These are phyloP conservation scores for Caiman crocodilus DNA, from an alignment of 2,797 vertebrate species.

Conservation along the genomic window DNA sequence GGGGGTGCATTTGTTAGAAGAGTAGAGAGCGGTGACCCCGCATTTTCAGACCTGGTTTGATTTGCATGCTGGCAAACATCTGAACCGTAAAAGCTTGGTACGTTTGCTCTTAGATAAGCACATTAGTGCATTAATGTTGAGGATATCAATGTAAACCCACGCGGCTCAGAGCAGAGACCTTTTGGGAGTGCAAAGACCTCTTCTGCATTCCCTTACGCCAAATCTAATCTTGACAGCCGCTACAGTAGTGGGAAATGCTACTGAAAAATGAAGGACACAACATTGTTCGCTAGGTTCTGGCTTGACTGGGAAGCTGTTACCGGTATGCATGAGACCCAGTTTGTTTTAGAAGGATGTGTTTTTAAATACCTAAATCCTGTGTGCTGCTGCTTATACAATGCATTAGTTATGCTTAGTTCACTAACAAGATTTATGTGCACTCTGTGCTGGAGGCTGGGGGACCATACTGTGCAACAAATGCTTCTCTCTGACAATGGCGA, in stretches of 20 bases:
- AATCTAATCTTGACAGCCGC: not conserved
- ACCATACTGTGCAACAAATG: not conserved
- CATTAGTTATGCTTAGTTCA: conserved; percentile 47
- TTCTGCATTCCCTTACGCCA: not conserved
- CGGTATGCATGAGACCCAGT: not conserved
- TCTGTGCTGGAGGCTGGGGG: not conserved
- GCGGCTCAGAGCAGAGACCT: not conserved
- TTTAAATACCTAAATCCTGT: conserved; percentile 36
- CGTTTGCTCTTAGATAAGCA: not conserved
- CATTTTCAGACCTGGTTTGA: not conserved
- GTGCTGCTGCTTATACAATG: not conserved
- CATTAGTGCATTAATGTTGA: not conserved
- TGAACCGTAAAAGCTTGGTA: not conserved
- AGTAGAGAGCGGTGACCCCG: not conserved
- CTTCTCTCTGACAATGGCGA: not conserved
- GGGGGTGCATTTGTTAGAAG: not conserved
- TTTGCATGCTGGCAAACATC: not conserved
- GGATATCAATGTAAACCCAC: not conserved
- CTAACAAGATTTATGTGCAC: conserved; percentile 8
- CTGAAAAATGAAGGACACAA: not conserved
- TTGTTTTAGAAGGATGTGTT: conserved; percentile 26
- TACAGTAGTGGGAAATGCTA: not conserved
- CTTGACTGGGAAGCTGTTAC: not conserved
- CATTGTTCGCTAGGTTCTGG: not conserved
- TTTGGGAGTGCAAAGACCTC: not conserved